phyloP scores from a whole-genome alignment of 1,140 invertebrate genomes.

The Bradysia coprophila region DNA sequence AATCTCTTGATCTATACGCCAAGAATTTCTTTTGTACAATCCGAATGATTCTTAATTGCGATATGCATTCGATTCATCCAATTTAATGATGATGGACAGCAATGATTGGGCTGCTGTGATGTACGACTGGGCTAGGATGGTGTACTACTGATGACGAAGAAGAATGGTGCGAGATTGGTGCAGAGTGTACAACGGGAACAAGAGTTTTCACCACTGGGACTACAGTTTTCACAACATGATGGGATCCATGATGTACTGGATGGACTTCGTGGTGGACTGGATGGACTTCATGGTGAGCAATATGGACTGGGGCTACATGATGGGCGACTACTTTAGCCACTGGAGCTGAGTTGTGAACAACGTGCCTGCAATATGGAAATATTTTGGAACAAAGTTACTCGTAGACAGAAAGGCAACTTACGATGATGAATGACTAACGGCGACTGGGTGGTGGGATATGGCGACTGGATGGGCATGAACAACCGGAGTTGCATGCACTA shows the following conservation, averaged over 20 bases:
- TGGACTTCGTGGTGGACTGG: no score
- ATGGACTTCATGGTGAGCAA: not conserved
- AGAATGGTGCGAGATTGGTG: not conserved
- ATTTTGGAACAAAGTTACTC: no score
- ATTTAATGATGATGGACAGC: constrained; percentile 9
- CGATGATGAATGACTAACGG: constrained; percentile 2
- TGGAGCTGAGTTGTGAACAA: constrained; percentile 1
- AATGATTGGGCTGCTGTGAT: constrained; percentile 9
- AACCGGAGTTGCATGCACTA: not conserved
- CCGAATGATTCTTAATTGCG: no score
- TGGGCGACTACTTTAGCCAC: not conserved
- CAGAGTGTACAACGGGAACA: no score
- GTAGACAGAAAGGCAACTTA: not conserved
- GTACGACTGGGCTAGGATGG: constrained; percentile 6
- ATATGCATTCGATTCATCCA: no score
- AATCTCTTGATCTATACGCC: no score
- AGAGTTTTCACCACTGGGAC: no score
- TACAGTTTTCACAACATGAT: not conserved
- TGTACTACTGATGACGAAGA: no score
- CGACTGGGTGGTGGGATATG: not conserved
- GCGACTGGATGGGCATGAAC: constrained; percentile 8
- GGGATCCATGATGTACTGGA: no score
- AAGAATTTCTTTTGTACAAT: no score
- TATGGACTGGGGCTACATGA: constrained; percentile 1
- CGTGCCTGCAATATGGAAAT: not conserved